Evolutionary conservation across 2,888 invertebrate species (phyloP).

Genomic region (Chloroclystis v-ata): DNA sequence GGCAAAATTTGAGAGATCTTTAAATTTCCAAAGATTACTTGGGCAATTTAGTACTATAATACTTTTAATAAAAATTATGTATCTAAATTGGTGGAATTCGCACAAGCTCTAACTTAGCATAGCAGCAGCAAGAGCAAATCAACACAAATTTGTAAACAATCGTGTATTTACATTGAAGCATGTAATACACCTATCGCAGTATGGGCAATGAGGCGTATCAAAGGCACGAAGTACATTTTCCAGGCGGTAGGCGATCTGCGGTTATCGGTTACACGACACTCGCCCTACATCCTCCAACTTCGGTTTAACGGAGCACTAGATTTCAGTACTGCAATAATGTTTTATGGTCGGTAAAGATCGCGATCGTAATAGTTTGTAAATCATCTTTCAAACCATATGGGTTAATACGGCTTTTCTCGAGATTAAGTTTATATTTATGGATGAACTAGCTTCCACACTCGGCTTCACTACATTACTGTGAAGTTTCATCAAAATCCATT

Average conservation of each 20-base stretch:
- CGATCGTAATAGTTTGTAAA: not conserved
- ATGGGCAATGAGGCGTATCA: not conserved
- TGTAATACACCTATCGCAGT: not conserved
- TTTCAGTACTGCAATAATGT: not conserved
- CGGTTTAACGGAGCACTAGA: constrained; percentile 10
- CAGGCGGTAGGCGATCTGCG: constrained; percentile 20
- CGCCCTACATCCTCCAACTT: constrained; percentile 10
- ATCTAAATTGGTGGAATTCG: too few species aligned
- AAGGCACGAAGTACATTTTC: constrained; percentile 11
- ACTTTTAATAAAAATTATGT: too few species aligned
- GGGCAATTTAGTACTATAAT: too few species aligned
- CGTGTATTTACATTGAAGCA: not conserved
- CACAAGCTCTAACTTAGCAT: too few species aligned
- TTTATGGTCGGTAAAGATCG: not conserved
- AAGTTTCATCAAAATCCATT: too few species aligned
- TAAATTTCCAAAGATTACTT: too few species aligned
- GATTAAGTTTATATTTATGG: not conserved
- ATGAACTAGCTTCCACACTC: not conserved
- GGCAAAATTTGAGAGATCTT: too few species aligned
- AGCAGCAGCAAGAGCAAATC: too few species aligned
- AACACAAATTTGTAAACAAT: too few species aligned
- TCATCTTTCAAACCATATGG: not conserved
- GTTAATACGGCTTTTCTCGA: not conserved
- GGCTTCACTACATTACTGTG: not conserved
- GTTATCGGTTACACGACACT: constrained; percentile 26